These are phyloP conservation scores for Yponomeuta plumbellus DNA, from an alignment of 2,888 invertebrate genomes.

Conservation along the genomic window DNA sequence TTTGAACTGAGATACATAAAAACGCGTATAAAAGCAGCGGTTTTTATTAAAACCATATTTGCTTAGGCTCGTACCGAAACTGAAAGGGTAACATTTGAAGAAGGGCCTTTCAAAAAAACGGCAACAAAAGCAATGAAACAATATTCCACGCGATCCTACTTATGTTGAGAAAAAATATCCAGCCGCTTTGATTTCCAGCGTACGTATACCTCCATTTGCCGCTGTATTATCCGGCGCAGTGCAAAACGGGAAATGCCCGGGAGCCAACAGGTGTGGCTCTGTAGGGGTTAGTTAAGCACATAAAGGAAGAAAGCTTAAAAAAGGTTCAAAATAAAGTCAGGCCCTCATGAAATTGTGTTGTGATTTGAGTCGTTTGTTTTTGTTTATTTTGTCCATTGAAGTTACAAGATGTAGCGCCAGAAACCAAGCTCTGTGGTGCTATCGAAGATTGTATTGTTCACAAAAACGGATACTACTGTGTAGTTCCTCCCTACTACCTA, in stretches of 20 bases:
- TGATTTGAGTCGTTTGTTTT: slow-evolving; percentile 46
- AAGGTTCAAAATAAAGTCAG: slow-evolving; percentile 62
- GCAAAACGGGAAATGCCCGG: slow-evolving; percentile 59
- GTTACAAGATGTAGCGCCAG: slow-evolving; percentile 15
- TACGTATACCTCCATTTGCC: slow-evolving; percentile 47
- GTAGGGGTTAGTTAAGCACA: slow-evolving; percentile 53
- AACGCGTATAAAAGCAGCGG: background rate
- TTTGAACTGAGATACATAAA: background rate
- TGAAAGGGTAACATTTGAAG: slow-evolving; percentile 36
- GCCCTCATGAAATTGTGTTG: slow-evolving; percentile 56
- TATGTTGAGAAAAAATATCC: slow-evolving; percentile 5
- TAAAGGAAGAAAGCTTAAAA: slow-evolving; percentile 67
- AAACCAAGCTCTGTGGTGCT: background rate
- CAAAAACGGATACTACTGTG: too few species aligned
- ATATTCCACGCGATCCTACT: slow-evolving; percentile 11
- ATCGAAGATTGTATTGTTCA: too few species aligned
- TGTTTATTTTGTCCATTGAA: slow-evolving; percentile 11
- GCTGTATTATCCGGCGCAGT: slow-evolving; percentile 51
- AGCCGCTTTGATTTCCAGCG: slow-evolving; percentile 29
- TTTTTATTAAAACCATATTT: slow-evolving; percentile 3
- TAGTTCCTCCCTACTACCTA: too few species aligned
- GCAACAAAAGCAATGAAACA: slow-evolving; percentile 25
- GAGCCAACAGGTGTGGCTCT: slow-evolving; percentile 60
- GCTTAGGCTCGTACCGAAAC: slow-evolving; percentile 30
- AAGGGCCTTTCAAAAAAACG: slow-evolving; percentile 29